Evolutionary conservation across 2,797 vertebrate genomes (phyloP).

Genomic region (Rhadinocentrus ornatus): DNA sequence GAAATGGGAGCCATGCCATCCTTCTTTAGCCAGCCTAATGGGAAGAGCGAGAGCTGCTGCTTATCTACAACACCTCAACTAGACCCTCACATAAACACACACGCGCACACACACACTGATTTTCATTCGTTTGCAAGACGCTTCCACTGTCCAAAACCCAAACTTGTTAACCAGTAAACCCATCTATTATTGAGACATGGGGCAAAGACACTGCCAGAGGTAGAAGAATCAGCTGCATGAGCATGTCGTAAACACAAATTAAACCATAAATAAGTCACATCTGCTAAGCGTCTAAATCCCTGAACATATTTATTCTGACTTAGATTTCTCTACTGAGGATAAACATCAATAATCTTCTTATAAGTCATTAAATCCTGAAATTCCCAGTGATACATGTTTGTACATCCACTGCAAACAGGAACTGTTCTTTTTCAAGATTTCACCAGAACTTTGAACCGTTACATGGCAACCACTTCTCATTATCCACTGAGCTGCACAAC

Average conservation of each 20-base stretch:
- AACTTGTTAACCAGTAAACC: neutral
- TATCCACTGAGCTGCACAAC: too few relatives aligned
- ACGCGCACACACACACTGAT: constrained; percentile 1
- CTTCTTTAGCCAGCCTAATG: constrained; percentile 50
- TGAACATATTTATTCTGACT: neutral
- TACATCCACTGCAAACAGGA: neutral
- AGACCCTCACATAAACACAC: constrained; percentile 2
- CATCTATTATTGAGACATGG: neutral
- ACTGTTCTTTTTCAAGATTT: neutral
- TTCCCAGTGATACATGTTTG: neutral
- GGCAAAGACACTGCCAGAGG: too few relatives aligned
- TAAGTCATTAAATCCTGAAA: neutral
- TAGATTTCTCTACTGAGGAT: neutral
- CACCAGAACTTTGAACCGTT: too few relatives aligned
- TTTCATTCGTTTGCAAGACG: neutral
- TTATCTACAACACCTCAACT: constrained; percentile 50
- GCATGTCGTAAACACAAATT: too few relatives aligned
- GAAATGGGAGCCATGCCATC: constrained; percentile 31
- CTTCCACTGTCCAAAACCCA: neutral
- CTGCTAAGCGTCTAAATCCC: neutral
- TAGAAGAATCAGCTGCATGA: too few relatives aligned
- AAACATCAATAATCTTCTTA: neutral
- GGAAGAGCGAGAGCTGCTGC: constrained; percentile 46
- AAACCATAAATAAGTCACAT: too few relatives aligned
- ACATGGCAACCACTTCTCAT: too few relatives aligned